Evolutionary conservation across 2,888 invertebrate species (phyloP).

Genomic region (Melolontha melolontha): DNA sequence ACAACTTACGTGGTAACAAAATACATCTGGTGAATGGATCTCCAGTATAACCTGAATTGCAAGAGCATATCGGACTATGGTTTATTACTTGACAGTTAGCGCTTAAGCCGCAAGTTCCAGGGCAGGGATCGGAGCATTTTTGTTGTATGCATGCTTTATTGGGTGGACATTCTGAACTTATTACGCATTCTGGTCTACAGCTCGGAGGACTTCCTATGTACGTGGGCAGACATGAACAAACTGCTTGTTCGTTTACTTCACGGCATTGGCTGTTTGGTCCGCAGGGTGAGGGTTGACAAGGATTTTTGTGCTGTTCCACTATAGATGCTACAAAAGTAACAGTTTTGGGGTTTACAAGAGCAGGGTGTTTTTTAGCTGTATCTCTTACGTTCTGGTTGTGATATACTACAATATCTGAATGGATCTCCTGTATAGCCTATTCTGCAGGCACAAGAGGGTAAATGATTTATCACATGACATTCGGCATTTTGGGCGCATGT

Average conservation of each 20-base stretch:
- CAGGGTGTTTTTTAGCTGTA: slow-evolving; percentile 20
- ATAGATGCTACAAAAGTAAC: slow-evolving; percentile 50
- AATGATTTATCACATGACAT: slow-evolving; percentile 75
- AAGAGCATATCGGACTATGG: slow-evolving; percentile 79
- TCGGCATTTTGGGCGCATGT: slow-evolving; percentile 77
- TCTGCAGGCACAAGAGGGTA: slow-evolving; percentile 74
- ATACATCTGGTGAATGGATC: slow-evolving; percentile 76
- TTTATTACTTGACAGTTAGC: slow-evolving; percentile 80
- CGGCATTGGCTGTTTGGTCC: slow-evolving; percentile 80
- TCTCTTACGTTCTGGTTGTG: slow-evolving; percentile 65
- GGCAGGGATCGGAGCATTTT: slow-evolving; percentile 80
- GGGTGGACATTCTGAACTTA: slow-evolving; percentile 76
- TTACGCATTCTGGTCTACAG: slow-evolving; percentile 79
- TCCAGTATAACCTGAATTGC: slow-evolving; percentile 74
- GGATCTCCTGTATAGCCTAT: slow-evolving; percentile 77
- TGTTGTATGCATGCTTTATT: slow-evolving; percentile 79
- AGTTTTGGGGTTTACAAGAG: background rate
- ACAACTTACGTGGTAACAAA: slow-evolving; percentile 62
- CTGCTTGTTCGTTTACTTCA: slow-evolving; percentile 68
- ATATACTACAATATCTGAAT: slow-evolving; percentile 66
- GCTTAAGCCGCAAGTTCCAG: slow-evolving; percentile 77
- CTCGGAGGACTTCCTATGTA: slow-evolving; percentile 76
- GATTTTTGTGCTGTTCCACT: slow-evolving; percentile 66
- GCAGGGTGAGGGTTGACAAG: slow-evolving; percentile 79
- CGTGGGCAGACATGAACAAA: slow-evolving; percentile 76